Base-by-base conservation (phyloP, 1,140 invertebrate genomes). In the Drosophila baimaii region DNA sequence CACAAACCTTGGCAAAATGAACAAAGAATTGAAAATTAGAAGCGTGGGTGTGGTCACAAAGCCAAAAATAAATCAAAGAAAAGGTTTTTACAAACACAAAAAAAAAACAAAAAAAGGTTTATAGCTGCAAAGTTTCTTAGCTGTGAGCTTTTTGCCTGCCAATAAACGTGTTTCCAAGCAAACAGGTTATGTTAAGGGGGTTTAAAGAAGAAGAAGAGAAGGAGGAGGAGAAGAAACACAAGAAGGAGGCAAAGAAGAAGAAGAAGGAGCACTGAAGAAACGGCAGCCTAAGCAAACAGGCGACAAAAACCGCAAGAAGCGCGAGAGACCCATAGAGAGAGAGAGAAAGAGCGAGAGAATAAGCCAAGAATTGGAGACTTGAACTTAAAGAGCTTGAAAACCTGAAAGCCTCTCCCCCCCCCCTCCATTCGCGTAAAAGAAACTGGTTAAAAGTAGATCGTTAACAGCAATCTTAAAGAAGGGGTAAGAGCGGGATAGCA, bases 371-470 rank as follows among this genome's bases (percentile, higher is more conserved):
- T 69, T 27, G 55, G 59, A 66, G 63, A 43, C 35, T 35, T 46
- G 39, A 47, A 41, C 61, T 55, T 77, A 58, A 63, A 68, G 54
- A 59, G 70, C 69, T 77, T 51, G 51, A 39, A 41, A 58, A 54
- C 51, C 51, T 54, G 51, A 54, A 54, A 54, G 1, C 15, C 21
- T 68, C 31, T 23, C 12, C 8, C 9, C 2, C 3, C 19, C n/a
- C 15, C 3, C 12, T 6, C 1, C 15, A 3, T 3, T 3, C 13
- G 9, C 5, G 0, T 13, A 12, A 29, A 65, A 23, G 39, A 83
- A 86, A 86, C 83, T 80, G 83, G 83, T 88, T 86, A 88, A 86
- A 88, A 73, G 83, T 86, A 73, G 83, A 86, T 70, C 83, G 85
- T 58, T 63, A 61, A 80, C 54, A 52, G 81, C 63, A 44, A 68